Percentiles rank a stretch among this genome's conserved stretches.
Evolutionary conservation across 53 echinoderm and acorn worm genomes (phyloP).

Genomic region (Zoroaster sp.): DNA sequence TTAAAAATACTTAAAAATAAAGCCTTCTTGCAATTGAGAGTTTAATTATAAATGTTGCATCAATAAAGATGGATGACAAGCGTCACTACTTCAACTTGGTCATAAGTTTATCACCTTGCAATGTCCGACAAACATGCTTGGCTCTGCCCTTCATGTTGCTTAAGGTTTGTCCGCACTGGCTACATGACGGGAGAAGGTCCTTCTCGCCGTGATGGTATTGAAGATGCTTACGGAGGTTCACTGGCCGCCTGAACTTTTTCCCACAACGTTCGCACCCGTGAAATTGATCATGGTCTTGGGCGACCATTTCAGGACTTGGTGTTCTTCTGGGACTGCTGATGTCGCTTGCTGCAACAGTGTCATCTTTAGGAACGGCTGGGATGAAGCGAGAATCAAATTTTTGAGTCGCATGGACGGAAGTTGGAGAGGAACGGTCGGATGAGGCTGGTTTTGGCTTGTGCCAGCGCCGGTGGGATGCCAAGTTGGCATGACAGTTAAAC

Average conservation of each 20-base stretch:
- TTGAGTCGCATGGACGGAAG: too few species aligned
- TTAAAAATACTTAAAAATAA: too few species aligned
- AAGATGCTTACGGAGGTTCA: conserved; percentile 92
- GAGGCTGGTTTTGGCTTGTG: conserved; percentile 85
- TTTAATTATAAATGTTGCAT: too few species aligned
- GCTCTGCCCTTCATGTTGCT: conserved; percentile 74
- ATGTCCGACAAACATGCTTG: conserved; percentile 57
- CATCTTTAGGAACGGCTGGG: neutral
- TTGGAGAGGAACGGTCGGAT: conserved; percentile 31
- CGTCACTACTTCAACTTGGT: too few species aligned
- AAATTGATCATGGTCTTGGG: neutral
- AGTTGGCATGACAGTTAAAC: conserved; percentile 96
- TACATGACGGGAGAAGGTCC: conserved; percentile 75
- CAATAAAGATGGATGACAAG: too few species aligned
- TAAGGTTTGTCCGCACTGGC: conserved; percentile 88
- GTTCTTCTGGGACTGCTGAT: conserved; percentile 54
- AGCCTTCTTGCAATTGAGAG: too few species aligned
- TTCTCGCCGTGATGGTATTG: conserved; percentile 74
- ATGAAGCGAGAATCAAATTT: conserved; percentile 24
- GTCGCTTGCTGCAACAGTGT: conserved; percentile 7
- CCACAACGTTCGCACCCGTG: conserved; percentile 88
- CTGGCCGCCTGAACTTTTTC: conserved; percentile 90
- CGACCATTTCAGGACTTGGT: conserved; percentile 61
- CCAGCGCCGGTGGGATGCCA: conserved; percentile 99
- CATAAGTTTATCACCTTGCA: neutral